Base-by-base conservation (phyloP, 2,888 invertebrate genomes). In the Drosophila austrosaltans region DNA sequence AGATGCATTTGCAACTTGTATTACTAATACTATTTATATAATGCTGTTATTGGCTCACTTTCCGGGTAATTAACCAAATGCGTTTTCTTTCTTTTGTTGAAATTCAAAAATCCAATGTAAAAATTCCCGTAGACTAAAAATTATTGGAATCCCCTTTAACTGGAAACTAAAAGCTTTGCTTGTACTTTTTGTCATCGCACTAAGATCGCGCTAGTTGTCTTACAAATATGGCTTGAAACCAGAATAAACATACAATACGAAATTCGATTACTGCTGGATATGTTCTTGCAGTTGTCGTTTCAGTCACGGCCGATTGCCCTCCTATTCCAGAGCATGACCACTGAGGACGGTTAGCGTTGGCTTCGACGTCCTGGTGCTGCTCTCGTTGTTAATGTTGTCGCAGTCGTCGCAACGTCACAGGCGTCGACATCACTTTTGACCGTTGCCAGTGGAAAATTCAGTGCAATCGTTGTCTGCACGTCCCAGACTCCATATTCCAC, bases 341-440 rank as follows among this genome's bases (percentile, higher is more conserved):
- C 81, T 86, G 72, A 76, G 85, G 59, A 72, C 63, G 66, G 65
- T 69, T 63, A 69, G 42, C 65, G 58, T 59, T 32, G 32, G 25
- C 58, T 28, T 28, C 30, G 56, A n/a, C 63, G 72, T 75, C 72
- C 72, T 75, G 68, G 30, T 76, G 70, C 75, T 84, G 89, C 84
- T 89, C 89, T 85, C 80, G 84, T 89, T 85, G 87, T 76, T 82
- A 77, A 82, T 85, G 77, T 86, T 81, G 81, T 89, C 81, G 88
- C 76, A 72, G 63, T 76, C 77, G 69, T 82, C 71, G 77, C 69
- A 73, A 77, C 81, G 87, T 84, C 86, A 89, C 82, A 91, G 88
- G 85, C 90, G 12, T 39, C 53, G 88, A 53, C 90, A 90, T 90
- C 90, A 89, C 89, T 88, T 90, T 67, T 75, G 81, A 80, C 86